Conservation (phyloP, 1,140 invertebrate genomes). For the Aphidius ervi region DNA sequence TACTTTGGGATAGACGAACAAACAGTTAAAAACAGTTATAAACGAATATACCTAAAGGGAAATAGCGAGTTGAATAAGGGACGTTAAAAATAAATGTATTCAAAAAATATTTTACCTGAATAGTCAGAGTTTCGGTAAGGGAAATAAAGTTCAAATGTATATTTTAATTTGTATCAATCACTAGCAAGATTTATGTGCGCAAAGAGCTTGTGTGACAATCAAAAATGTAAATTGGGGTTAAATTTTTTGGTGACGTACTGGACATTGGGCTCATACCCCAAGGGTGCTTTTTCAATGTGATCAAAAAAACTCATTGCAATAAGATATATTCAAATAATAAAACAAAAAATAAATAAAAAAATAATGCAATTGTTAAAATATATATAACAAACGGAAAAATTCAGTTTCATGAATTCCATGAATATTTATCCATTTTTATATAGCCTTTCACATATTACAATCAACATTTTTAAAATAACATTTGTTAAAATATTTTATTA, state of each 20-base stretch:
- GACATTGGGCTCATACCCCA: constrained; percentile 10
- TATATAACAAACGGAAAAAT: not conserved
- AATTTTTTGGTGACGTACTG: constrained; percentile 28
- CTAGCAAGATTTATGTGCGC: too few relatives aligned
- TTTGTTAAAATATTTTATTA: too few relatives aligned
- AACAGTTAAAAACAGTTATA: constrained; percentile 1
- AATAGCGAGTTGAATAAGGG: not conserved
- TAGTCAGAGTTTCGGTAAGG: too few relatives aligned
- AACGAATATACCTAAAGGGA: constrained; percentile 7
- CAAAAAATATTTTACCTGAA: too few relatives aligned
- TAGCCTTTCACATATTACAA: too few relatives aligned
- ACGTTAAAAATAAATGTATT: too few relatives aligned
- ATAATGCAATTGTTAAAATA: not conserved
- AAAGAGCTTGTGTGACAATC: constrained; percentile 32
- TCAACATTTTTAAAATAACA: too few relatives aligned
- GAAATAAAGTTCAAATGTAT: too few relatives aligned
- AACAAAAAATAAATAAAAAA: constrained; percentile 5
- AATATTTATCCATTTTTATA: too few relatives aligned
- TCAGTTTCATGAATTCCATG: too few relatives aligned
- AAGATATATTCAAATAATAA: not conserved
- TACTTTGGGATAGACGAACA: not conserved
- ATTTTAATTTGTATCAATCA: too few relatives aligned
- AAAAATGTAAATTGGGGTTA: constrained; percentile 45
- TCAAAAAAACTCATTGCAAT: not conserved
- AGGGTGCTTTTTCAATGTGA: constrained; percentile 2